These are phyloP conservation scores for Meleagris gallopavo DNA, from an alignment of 2,113 vertebrate species.

Conservation along the genomic window DNA sequence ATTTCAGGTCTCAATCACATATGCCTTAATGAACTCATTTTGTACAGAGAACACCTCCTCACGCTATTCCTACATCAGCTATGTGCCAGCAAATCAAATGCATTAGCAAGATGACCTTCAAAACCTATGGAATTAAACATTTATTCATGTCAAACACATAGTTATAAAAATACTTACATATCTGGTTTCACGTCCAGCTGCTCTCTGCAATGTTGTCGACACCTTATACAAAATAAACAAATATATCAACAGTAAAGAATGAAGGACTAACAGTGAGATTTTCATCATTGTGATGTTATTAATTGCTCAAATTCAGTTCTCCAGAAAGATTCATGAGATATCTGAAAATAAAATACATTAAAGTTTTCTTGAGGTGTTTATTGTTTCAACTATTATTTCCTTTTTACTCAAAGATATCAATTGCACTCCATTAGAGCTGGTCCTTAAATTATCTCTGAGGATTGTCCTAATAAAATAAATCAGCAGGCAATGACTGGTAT, in stretches of 20 bases:
- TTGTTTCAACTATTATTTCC: background rate
- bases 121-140: background rate
- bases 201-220: constrained; percentile 76
- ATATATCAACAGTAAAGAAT: constrained; percentile 8
- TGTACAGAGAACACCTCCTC: background rate
- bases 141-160: background rate
- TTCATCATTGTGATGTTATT: background rate
- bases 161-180: constrained; percentile 84
- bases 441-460: background rate
- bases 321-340: background rate
- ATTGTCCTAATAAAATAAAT: background rate
- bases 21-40: background rate
- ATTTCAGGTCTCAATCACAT: background rate
- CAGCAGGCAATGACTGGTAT: background rate
- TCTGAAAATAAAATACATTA: background rate
- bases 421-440: background rate
- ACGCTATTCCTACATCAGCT: background rate
- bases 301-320: background rate
- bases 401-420: background rate
- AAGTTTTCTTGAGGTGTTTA: background rate
- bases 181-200: constrained; percentile 93
- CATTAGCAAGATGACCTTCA: background rate
- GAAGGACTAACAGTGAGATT: background rate
- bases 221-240: constrained; percentile 63
- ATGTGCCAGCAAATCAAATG: background rate